Percentiles rank a stretch among this genome's conserved stretches.
Conservation (phyloP, 2,797 vertebrate genomes). For the Manis crassicaudata region DNA sequence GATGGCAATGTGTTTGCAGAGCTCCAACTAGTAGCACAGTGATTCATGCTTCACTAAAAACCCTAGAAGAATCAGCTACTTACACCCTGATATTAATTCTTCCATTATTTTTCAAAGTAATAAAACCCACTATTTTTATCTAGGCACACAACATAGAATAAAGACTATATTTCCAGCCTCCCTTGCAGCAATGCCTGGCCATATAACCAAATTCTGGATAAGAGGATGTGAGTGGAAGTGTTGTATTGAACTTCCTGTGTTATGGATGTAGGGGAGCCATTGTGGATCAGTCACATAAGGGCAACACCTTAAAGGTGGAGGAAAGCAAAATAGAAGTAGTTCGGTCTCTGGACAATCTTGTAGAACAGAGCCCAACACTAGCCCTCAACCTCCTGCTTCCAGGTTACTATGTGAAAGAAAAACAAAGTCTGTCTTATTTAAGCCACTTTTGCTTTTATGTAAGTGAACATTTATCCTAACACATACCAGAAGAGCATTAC, state of each 20-base stretch:
- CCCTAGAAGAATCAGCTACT: not conserved
- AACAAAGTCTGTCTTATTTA: not conserved
- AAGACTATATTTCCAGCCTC: not conserved
- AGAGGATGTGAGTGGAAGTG: not conserved
- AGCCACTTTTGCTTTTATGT: not conserved
- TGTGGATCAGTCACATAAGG: not conserved
- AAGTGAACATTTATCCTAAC: not conserved
- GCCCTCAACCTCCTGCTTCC: not conserved
- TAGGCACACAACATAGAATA: not conserved
- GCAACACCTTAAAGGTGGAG: not conserved
- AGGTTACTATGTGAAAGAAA: not conserved
- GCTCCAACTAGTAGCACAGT: not conserved
- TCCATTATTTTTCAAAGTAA: slow-evolving; percentile 13
- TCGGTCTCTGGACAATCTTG: not conserved
- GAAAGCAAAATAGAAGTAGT: not conserved
- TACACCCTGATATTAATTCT: not conserved
- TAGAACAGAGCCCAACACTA: not conserved
- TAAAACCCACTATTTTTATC: not conserved
- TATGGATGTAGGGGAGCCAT: not conserved
- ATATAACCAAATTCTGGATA: not conserved
- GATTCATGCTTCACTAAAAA: not conserved
- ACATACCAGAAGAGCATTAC: not conserved
- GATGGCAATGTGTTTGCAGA: not conserved
- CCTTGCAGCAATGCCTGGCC: not conserved
- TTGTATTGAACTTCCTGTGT: not conserved